phyloP scores from a whole-genome alignment of 1,140 invertebrate species.

The Yoshiicerus persimilis region DNA sequence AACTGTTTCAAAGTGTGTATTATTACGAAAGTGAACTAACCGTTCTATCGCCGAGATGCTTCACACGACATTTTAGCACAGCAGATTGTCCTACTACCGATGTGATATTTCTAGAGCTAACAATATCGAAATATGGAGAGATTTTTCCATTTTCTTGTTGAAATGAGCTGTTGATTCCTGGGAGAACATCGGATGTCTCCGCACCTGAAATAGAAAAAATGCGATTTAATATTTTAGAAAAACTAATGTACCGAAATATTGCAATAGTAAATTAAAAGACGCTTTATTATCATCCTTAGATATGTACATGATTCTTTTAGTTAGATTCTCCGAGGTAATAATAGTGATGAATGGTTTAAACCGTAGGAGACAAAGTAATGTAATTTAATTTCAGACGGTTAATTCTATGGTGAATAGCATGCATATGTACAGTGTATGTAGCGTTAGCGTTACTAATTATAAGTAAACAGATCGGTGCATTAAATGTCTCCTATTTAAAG shows the following conservation, averaged over 20 bases:
- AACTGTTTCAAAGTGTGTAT: too few species aligned
- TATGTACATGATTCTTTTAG: too few species aligned
- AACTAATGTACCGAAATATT: too few species aligned
- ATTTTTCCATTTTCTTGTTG: constrained; percentile 48
- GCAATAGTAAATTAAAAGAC: too few species aligned
- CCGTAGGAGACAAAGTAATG: too few species aligned
- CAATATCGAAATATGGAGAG: constrained; percentile 80
- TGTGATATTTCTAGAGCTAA: constrained; percentile 77
- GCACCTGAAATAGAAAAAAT: constrained; percentile 35
- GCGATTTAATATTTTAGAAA: background rate
- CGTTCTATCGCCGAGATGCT: constrained; percentile 82
- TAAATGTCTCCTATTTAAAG: background rate
- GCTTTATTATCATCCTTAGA: too few species aligned
- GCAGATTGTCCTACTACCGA: constrained; percentile 80
- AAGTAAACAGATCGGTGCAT: background rate
- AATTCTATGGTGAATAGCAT: too few species aligned
- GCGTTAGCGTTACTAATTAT: background rate
- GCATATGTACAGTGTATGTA: too few species aligned
- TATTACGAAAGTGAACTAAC: constrained; percentile 62
- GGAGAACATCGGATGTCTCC: constrained; percentile 47
- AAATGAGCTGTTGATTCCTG: constrained; percentile 45
- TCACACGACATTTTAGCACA: constrained; percentile 77
- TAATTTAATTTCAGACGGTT: too few species aligned
- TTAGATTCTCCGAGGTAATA: too few species aligned
- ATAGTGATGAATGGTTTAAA: too few species aligned